Base-by-base conservation (phyloP, 2,888 invertebrate genomes). In the Uropetala carovei region DNA sequence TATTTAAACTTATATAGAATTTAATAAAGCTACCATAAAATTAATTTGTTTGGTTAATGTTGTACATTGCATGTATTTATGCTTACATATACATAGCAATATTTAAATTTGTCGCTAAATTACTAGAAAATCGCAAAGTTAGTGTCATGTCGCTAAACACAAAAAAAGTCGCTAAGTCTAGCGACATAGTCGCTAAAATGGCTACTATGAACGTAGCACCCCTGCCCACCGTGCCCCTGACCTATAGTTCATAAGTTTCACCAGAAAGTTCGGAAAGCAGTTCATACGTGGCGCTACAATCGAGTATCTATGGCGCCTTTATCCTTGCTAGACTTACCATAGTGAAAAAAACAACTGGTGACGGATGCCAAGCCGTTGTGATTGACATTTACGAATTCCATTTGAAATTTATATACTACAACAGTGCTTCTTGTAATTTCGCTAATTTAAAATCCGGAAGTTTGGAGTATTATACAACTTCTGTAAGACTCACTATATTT, bases 301-400 rank as follows among this genome's bases (percentile, higher is more conserved):
- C 10, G 56, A 9, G 60, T n/a, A 56, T 56, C 60, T 30, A 89
- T 18, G 64, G 64, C 89, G 89, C 89, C 68, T 64, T 64, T 89
- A 60, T 64, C 43, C 30, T 9, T n/a, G 30, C 30, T 59, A n/a
- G n/a, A n/a, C n/a, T n/a, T n/a, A n/a, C n/a, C n/a, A 8, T 0
- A 43, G 22, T 18, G 1, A 0, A 27, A 60, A n/a, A 64, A 22
- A 86, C 59, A 22, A 27, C 4, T 22, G 59, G 27, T 60, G 14
- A 22, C 14, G 9, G 14, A 27, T 60, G 60, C 60, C 27, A 10
- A 1, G 27, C 1, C 3, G 82, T 43, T 5, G 27, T 9, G 5
- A 64, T n/a, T 64, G 64, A 16, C 16, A 11, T 16, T 18, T 18
- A 5, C 13, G 16, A n/a, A 10, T 0, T 64, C 13, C n/a, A 18